Conservation (phyloP, 2,797 vertebrate genomes). For the Chelmon rostratus region DNA sequence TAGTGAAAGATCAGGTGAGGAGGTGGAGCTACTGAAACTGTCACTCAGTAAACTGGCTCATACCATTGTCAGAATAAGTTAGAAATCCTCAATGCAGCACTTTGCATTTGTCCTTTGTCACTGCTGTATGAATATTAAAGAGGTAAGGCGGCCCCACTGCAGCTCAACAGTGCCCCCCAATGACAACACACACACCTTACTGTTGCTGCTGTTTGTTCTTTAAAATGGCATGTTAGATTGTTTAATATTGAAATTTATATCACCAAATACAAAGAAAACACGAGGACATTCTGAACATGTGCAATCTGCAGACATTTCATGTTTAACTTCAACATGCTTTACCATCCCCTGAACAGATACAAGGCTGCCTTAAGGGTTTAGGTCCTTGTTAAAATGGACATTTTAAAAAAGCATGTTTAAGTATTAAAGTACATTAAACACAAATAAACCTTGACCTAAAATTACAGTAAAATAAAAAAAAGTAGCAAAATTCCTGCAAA, state of each 20-base stretch:
- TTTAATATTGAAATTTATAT: conserved; percentile 2
- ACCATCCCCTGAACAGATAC: not conserved
- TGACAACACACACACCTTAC: conserved; percentile 32
- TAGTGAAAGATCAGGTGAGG: conserved; percentile 74
- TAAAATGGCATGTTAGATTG: not conserved
- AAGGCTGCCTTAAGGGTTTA: not conserved
- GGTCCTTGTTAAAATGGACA: conserved; percentile 28
- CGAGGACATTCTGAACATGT: not conserved
- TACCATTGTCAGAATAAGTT: conserved; percentile 68
- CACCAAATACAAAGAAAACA: not conserved
- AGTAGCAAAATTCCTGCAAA: not conserved
- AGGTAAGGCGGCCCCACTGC: not conserved
- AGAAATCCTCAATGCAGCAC: conserved; percentile 62
- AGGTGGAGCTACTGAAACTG: conserved; percentile 65
- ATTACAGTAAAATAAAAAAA: not conserved
- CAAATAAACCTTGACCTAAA: conserved; percentile 1
- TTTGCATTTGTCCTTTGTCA: conserved; percentile 46
- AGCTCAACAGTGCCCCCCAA: conserved; percentile 77
- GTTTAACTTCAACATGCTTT: not conserved
- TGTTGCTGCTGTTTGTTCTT: not conserved
- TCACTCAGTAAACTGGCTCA: conserved; percentile 55
- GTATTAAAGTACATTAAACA: conserved; percentile 19
- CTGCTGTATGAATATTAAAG: conserved; percentile 41
- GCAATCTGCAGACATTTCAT: not conserved
- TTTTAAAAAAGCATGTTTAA: conserved; percentile 26